These are phyloP conservation scores for Falco berigora DNA, from an alignment of 2,797 vertebrate species.

Conservation along the genomic window DNA sequence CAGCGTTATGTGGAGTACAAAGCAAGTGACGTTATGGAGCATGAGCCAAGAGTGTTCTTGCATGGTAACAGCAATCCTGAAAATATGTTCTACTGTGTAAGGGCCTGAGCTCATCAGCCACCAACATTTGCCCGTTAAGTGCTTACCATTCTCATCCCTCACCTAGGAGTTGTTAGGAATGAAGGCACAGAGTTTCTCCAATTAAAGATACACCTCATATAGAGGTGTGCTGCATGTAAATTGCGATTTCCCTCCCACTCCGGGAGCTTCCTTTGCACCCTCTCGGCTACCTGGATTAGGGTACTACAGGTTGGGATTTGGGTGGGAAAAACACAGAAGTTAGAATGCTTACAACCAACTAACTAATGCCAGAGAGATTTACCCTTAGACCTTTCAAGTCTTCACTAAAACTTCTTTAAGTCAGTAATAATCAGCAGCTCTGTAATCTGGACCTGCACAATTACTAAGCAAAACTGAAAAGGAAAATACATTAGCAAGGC, in stretches of 20 bases:
- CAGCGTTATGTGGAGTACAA: background rate
- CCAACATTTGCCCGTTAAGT: background rate
- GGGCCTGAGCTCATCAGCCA: background rate
- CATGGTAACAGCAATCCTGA: background rate
- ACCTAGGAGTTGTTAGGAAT: background rate
- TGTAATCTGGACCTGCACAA: background rate
- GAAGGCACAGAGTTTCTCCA: background rate
- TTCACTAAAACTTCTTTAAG: background rate
- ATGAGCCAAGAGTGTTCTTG: background rate
- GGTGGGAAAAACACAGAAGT: background rate
- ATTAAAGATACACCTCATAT: background rate
- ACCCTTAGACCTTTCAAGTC: background rate
- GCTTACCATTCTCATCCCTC: background rate
- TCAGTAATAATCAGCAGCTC: background rate
- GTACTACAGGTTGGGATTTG: background rate
- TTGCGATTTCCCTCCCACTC: background rate
- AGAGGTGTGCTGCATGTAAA: rapidly evolving
- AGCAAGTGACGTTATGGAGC: background rate
- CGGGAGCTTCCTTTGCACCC: background rate
- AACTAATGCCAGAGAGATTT: background rate
- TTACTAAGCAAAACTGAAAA: background rate
- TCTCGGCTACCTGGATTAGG: background rate
- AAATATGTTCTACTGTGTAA: background rate
- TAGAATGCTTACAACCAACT: background rate
- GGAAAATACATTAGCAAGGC: background rate